phyloP scores from a whole-genome alignment of 2,888 invertebrate species.

The Xanthia icteritia region DNA sequence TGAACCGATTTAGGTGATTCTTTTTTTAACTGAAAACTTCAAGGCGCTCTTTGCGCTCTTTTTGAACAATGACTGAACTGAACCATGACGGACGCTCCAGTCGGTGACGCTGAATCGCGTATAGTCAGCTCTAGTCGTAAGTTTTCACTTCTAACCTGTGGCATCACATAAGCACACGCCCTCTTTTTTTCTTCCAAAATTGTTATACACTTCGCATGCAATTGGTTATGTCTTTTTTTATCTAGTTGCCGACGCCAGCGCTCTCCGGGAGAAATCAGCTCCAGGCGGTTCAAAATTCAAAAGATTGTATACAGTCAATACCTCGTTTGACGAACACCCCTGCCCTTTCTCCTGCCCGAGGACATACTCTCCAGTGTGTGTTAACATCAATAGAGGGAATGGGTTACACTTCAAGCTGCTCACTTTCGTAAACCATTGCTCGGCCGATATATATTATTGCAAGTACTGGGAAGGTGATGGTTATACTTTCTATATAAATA shows the following conservation, averaged over 20 bases:
- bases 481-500: neutral
- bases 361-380: slow-evolving; percentile 75
- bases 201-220: neutral
- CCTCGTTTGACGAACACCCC: slow-evolving; percentile 70
- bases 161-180: no score
- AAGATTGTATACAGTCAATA: slow-evolving; percentile 29
- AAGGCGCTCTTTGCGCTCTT: no score
- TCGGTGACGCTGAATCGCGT: no score
- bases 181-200: neutral
- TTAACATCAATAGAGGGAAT: slow-evolving; percentile 73
- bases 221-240: neutral
- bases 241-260: neutral
- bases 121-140: no score
- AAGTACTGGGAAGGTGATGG: slow-evolving; percentile 72
- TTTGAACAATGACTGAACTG: no score
- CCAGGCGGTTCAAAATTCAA: no score
- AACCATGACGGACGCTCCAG: no score
- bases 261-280: slow-evolving; percentile 3
- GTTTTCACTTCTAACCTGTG: no score
- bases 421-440: slow-evolving; percentile 80
- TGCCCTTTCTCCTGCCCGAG: slow-evolving; percentile 78
- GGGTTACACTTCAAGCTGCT: slow-evolving; percentile 77
- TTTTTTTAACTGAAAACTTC: no score
- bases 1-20: no score
- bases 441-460: slow-evolving; percentile 79